Conservation (phyloP, 2,888 invertebrate species). For the Leistus spinibarbis region DNA sequence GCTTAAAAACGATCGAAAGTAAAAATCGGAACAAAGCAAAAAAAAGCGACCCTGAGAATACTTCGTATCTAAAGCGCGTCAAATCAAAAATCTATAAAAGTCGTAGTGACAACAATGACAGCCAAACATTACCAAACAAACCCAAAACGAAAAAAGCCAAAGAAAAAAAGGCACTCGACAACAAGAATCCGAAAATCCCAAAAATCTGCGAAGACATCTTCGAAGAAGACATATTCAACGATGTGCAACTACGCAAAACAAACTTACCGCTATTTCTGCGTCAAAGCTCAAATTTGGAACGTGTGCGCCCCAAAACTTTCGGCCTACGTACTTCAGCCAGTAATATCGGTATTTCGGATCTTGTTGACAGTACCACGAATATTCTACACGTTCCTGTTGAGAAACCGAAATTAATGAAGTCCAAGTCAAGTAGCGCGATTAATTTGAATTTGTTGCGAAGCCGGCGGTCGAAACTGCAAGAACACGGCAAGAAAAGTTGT, state of each 20-base stretch:
- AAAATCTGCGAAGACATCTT: conserved; percentile 45
- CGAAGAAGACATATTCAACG: conserved; percentile 35
- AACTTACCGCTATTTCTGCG: conserved; percentile 53
- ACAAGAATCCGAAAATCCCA: conserved; percentile 43
- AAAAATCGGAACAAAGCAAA: neutral
- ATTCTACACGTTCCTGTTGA: conserved; percentile 37
- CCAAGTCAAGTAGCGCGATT: conserved; percentile 57
- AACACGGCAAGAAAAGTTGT: conserved; percentile 50
- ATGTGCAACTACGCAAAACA: conserved; percentile 42
- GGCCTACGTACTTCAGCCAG: conserved; percentile 47
- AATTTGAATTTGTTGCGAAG: conserved; percentile 55
- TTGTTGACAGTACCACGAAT: conserved; percentile 42
- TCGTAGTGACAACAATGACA: conserved; percentile 42
- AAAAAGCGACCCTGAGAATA: conserved; percentile 6
- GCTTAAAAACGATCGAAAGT: conserved; percentile 25
- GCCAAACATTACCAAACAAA: conserved; percentile 36
- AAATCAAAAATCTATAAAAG: conserved; percentile 56
- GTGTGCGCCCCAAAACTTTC: conserved; percentile 50
- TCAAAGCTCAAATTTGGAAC: conserved; percentile 57
- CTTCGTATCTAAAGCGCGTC: conserved; percentile 55
- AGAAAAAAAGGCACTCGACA: conserved; percentile 40
- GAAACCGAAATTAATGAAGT: conserved; percentile 54
- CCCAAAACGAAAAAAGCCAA: conserved; percentile 47
- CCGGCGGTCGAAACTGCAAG: conserved; percentile 52
- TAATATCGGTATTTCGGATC: conserved; percentile 46